phyloP scores from a whole-genome alignment of 2,797 vertebrate species.

The Sebastes reedi region DNA sequence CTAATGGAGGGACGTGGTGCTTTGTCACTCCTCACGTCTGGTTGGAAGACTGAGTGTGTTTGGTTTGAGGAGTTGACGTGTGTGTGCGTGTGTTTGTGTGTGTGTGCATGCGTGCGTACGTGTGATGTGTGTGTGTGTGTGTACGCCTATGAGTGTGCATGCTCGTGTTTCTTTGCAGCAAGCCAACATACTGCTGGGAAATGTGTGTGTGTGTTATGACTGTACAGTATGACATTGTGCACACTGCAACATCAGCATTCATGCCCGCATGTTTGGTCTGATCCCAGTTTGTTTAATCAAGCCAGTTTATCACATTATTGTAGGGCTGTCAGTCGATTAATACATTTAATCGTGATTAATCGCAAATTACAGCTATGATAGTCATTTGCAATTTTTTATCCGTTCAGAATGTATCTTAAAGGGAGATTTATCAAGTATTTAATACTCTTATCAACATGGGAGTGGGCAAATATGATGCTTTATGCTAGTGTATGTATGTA shows the following conservation, averaged over 20 bases:
- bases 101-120: conserved; percentile 16
- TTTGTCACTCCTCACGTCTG: conserved; percentile 70
- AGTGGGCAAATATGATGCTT: too few relatives aligned
- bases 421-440: too few relatives aligned
- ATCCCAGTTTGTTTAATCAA: not conserved
- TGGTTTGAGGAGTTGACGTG: conserved; percentile 11
- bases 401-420: too few relatives aligned
- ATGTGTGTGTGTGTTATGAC: conserved; percentile 40
- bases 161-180: conserved; percentile 37
- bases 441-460: too few relatives aligned
- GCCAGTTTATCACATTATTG: not conserved
- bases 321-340: too few relatives aligned
- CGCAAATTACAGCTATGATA: too few relatives aligned
- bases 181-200: conserved; percentile 56
- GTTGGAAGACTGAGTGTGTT: conserved; percentile 49
- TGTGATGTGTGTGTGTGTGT: conserved; percentile 6
- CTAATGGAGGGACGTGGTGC: conserved; percentile 70
- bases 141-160: conserved; percentile 10
- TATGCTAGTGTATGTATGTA: too few relatives aligned
- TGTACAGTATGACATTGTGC: conserved; percentile 30
- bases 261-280: not conserved
- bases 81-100: conserved; percentile 15
- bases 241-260: conserved; percentile 44
- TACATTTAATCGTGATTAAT: too few relatives aligned
- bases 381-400: too few relatives aligned